Conservation (phyloP, 2,888 invertebrate genomes). For the Silvanus unidentatus region DNA sequence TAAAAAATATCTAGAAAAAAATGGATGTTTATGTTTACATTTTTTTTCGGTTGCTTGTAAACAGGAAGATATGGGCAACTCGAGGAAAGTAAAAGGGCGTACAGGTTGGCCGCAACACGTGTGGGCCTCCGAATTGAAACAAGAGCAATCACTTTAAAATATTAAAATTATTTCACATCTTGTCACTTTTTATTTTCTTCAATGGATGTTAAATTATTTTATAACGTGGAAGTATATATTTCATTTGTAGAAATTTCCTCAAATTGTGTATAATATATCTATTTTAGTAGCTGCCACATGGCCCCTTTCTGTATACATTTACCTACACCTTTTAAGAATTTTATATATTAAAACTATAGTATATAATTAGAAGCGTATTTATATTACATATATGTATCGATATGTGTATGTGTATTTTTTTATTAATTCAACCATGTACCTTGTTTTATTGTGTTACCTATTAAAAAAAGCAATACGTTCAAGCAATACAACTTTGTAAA, state of each 20-base stretch:
- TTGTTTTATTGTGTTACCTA: too few species aligned
- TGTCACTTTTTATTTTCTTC: background rate
- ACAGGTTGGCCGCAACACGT: slow-evolving; percentile 98
- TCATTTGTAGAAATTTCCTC: slow-evolving; percentile 42
- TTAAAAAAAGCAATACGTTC: too few species aligned
- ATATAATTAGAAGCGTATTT: slow-evolving; percentile 34
- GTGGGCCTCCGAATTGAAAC: slow-evolving; percentile 83
- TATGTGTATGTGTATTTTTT: slow-evolving; percentile 7
- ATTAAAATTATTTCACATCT: slow-evolving; percentile 23
- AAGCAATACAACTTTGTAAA: too few species aligned
- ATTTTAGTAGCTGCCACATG: slow-evolving; percentile 45
- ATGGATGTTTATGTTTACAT: slow-evolving; percentile 15
- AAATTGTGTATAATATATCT: slow-evolving; percentile 44
- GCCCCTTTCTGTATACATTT: slow-evolving; percentile 44
- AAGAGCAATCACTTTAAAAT: slow-evolving; percentile 52
- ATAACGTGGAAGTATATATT: slow-evolving; percentile 37
- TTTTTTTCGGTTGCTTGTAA: slow-evolving; percentile 27
- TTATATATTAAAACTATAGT: slow-evolving; percentile 39
- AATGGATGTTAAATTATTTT: slow-evolving; percentile 18
- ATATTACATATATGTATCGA: slow-evolving; percentile 32
- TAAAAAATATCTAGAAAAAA: slow-evolving; percentile 4
- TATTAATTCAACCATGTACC: background rate
- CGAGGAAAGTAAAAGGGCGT: slow-evolving; percentile 66
- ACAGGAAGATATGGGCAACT: slow-evolving; percentile 41
- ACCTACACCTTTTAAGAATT: slow-evolving; percentile 42